Evolutionary conservation across 2,113 vertebrate species (phyloP), one percentile per base, ranked within the genome.

Genomic region (Salvelinus sp.): DNA sequence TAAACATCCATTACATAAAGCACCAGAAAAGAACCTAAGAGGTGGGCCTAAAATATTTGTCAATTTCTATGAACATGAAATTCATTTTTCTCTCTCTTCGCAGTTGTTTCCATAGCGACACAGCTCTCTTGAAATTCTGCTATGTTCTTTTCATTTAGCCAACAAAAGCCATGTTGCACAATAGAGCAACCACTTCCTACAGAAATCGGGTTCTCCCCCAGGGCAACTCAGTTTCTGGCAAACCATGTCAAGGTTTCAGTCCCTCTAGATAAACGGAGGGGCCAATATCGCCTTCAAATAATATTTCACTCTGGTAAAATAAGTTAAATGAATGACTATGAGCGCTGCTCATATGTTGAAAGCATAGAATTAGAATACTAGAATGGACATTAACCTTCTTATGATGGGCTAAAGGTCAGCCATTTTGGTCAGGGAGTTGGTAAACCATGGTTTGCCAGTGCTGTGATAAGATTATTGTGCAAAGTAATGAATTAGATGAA

Each of bases 51-150:
- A 88, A 90, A 87, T 83, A 87, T 90, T 89, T 90, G 83, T 88
- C 88, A 73, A 86, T 88, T 85, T 89, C 79, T 87, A 81, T 86
- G 88, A 91, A 89, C 81, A 86, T 83, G 67, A 23, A 60, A 78
- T 88, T 76, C 33, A 66, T 83, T 79, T 82, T 79, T 86, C 74
- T 78, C 81, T 80, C 75, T 81, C 81, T 87, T 88, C 88, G 85
- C 90, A 87, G 88, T 90, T 90, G 93, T 94, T 94, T 92, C 93
- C 93, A 94, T 93, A 92, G 92, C 91, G 88, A 94, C 92, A 82
- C 79, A 75, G 89, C 91, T 89, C 92, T 87, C 87, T 90, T 86
- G 89, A 91, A 92, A 92, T 90, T 88, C 90, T 88, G 86, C 87
- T 90, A 75, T 72, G 76, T 87, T 90, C 91, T 90, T 91, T 90